Evolutionary conservation across 2,888 invertebrate genomes (phyloP), one percentile per base, ranked within the genome.

Genomic region (Erebia ligea): DNA sequence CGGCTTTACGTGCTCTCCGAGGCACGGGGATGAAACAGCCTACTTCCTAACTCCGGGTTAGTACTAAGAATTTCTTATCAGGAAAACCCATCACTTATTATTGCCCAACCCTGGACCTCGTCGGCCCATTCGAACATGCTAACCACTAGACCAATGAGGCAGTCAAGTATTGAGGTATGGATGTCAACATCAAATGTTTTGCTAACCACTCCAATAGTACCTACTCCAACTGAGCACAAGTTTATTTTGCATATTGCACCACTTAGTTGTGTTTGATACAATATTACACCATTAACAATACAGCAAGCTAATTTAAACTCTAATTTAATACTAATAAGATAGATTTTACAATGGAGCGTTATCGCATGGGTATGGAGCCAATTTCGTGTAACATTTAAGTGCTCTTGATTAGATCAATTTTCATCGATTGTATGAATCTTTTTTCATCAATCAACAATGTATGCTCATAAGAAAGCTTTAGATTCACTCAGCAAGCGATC

Each of bases 201-300:
- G 17, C 40, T 17, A 10, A 59, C 9, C 52, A 34, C 50, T 50
- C 25, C 52, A 34, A 52, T 9, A 63, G 17, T 15, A n/a, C n/a
- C n/a, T n/a, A 40, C 58, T 57, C 19, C 52, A 54, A n/a, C 34
- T 15, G 19, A 54, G 17, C 42, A 40, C 45, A 40, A 50, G 72
- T 72, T 72, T 58, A 62, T 66, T 73, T 68, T 70, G 67, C 73
- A 71, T 73, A 68, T 71, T 67, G 73, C 58, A 54, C 65, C 68
- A 71, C 72, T 72, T 70, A 52, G 19, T 21, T 57, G 68, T 73
- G 57, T 19, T 62, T 25, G n/a, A 34, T 52, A 59, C 68, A 73
- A 73, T 34, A 6, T 73, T 73, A 70, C 45, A 11, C 25, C 54
- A 54, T 25, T 56, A 15, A 45, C 42, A 58, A 58, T 11, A 1